phyloP scores from a whole-genome alignment of 92 coral and sea anemone species.

The Blastomussa wellsi region DNA sequence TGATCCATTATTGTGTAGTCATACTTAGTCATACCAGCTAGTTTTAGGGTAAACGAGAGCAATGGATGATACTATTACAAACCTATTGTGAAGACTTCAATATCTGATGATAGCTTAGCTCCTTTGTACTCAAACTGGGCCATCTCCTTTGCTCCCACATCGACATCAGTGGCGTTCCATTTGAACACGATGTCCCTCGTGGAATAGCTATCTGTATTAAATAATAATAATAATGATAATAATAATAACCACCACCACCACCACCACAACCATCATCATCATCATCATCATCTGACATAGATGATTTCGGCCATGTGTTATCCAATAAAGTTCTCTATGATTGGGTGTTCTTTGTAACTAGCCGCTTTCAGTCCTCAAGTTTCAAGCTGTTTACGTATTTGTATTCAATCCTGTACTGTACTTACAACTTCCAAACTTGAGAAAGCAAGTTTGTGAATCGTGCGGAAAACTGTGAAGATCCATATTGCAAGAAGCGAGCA shows the following conservation, averaged over 20 bases:
- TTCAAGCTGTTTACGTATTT: neutral
- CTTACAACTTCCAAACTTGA: conserved; percentile 75
- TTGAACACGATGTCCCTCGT: conserved; percentile 30
- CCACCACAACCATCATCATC: no score
- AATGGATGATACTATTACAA: neutral
- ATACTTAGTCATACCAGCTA: no score
- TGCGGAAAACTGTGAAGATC: conserved; percentile 69
- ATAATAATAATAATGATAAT: neutral
- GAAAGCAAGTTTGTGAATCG: conserved; percentile 60
- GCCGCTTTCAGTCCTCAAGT: neutral
- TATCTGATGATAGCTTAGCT: conserved; percentile 19
- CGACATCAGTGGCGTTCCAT: conserved; percentile 29
- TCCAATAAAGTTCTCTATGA: neutral
- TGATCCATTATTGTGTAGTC: no score
- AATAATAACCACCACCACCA: no score
- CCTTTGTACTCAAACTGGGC: conserved; percentile 46
- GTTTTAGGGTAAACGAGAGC: no score
- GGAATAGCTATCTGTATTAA: conserved; percentile 29
- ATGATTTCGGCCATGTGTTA: no score
- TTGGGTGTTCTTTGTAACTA: neutral
- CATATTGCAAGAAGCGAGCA: conserved; percentile 62
- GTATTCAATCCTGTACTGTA: neutral
- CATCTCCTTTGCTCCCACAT: conserved; percentile 15
- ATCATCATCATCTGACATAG: no score
- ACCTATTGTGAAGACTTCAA: neutral